Conservation (phyloP, 2,888 invertebrate species). For the Euphydryas editha region DNA sequence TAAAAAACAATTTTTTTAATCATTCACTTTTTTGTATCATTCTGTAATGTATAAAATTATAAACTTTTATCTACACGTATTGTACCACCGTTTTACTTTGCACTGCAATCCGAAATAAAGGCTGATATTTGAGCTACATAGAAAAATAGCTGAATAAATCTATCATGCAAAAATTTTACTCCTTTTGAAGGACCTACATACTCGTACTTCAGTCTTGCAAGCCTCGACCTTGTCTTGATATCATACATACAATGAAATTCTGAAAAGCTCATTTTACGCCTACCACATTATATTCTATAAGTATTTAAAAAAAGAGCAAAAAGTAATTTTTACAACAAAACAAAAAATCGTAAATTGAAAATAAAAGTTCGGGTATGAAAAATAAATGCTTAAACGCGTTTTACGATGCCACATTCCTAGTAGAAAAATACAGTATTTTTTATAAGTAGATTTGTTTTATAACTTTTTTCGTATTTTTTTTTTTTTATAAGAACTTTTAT, state of each 20-base stretch:
- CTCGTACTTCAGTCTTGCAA: constrained; percentile 76
- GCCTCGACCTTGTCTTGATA: constrained; percentile 56
- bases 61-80: constrained; percentile 35
- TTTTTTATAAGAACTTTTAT: constrained; percentile 29
- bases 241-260: constrained; percentile 31
- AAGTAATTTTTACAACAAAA: constrained; percentile 4
- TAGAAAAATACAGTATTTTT: constrained; percentile 46
- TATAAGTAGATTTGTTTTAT: constrained; percentile 21
- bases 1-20: constrained; percentile 49
- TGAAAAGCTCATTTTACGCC: constrained; percentile 35
- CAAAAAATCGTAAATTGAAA: constrained; percentile 7
- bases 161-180: constrained; percentile 63
- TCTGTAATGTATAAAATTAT: constrained; percentile 44
- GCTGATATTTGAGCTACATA: constrained; percentile 49
- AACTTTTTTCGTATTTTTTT: constrained; percentile 24
- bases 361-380: neutral
- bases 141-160: constrained; percentile 68
- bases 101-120: constrained; percentile 25
- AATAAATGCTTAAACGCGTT: constrained; percentile 14
- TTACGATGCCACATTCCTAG: constrained; percentile 37
- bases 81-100: constrained; percentile 25
- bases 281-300: constrained; percentile 13
- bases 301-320: neutral
- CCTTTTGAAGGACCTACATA: constrained; percentile 73
- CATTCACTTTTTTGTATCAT: constrained; percentile 27